These are phyloP conservation scores for Phycodurus eques DNA, from an alignment of 2,113 vertebrate genomes.

Conservation along the genomic window DNA sequence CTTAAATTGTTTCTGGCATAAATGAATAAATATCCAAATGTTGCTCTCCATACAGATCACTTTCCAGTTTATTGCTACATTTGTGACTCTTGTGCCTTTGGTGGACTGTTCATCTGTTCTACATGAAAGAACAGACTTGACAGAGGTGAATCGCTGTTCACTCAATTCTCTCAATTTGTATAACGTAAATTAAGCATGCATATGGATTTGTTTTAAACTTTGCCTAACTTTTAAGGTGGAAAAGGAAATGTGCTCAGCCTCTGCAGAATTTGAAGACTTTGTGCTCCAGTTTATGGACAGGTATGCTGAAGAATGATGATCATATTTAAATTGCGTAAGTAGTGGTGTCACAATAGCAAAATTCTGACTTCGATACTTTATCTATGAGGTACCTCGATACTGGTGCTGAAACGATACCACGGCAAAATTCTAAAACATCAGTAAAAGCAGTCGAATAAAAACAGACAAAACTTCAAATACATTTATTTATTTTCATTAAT, in stretches of 20 bases:
- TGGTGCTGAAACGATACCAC: too few species aligned
- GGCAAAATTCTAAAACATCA: too few species aligned
- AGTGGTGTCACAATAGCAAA: too few species aligned
- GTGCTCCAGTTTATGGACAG: conserved; percentile 99
- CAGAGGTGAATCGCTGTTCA: conserved; percentile 76
- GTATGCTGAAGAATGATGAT: conserved; percentile 53
- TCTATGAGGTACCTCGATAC: too few species aligned
- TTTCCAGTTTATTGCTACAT: conserved; percentile 99
- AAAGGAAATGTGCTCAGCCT: conserved; percentile 93
- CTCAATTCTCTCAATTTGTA: not conserved
- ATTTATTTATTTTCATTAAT: too few species aligned
- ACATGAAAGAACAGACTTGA: conserved; percentile 89
- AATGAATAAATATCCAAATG: not conserved
- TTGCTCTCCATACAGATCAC: conserved; percentile 82
- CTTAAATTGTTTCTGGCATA: not conserved
- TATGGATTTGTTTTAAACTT: not conserved
- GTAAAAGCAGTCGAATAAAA: too few species aligned
- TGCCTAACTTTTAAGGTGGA: conserved; percentile 78
- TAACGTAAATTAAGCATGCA: not conserved
- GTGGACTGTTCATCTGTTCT: conserved; percentile 94
- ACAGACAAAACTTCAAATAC: too few species aligned
- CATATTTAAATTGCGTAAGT: not conserved
- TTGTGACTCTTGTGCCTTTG: conserved; percentile 99
- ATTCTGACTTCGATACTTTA: too few species aligned
- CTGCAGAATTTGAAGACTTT: conserved; percentile 98